Evolutionary conservation across 2,888 invertebrate species (phyloP), one percentile per base, ranked within the genome.

Genomic region (Galeopsomyia nigrocyanea): DNA sequence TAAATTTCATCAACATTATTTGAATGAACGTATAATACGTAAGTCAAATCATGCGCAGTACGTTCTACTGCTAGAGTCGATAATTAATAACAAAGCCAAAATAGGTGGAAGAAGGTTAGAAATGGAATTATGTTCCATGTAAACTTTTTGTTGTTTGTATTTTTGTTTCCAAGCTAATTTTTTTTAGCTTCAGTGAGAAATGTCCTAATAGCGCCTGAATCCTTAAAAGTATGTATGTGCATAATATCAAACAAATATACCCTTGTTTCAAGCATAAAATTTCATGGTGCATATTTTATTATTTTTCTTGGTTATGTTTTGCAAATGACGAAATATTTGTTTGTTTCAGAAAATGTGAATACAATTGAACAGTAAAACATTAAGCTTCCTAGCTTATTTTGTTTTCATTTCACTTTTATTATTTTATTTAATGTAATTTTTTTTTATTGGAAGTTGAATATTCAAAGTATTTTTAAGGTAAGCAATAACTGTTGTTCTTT

Each of bases 281-380:
- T 39, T 39, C 39, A 39, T 39, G 10, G 39, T 39, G 39, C 39
- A 39, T 39, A 39, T 39, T 39, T 39, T 39, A 10, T 39, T 39
- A 39, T 39, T 39, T 39, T 46, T 53, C 16, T 21, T 60, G 72
- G 72, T 72, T 72, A 72, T 68, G 58, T 72, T 72, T 68, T 72
- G 51, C 49, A 64, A 68, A 68, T 39, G 1, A 53, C 17, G 7
- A 46, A 71, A 51, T 46, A 13, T 55, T 66, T 66, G 16, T 61
- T 66, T 71, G 62, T 62, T 55, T 56, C 62, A 65, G 61, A 66
- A 47, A 66, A 21, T 61, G 26, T 65, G 55, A 71, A 31, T 22
- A 31, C n/a, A 21, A 17, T 47, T 62, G 7, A 39, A 39, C 13
- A 39, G 13, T 62, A 21, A 39, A 22, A 50, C 46, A 63, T 57